Percentiles rank a stretch among this genome's conserved stretches.
Conservation (phyloP, 2,797 vertebrate species). For the Smutsia gigantea region DNA sequence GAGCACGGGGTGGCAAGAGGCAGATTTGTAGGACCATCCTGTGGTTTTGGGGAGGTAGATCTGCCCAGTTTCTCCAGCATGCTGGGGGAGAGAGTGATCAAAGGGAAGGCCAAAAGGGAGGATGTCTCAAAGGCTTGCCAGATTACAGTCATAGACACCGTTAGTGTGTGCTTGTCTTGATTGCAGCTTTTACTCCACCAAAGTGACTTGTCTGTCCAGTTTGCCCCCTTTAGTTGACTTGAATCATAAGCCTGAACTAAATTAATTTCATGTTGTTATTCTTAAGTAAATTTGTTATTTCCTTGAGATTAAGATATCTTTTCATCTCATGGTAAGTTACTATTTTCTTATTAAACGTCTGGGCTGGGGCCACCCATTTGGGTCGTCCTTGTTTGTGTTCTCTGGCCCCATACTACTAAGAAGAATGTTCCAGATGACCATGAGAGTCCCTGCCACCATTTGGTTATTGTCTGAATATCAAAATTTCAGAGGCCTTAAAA, state of each 20-base stretch:
- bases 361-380: neutral
- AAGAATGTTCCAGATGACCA: neutral
- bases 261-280: neutral
- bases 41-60: neutral
- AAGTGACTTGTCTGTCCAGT: neutral
- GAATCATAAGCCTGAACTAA: neutral
- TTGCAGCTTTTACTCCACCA: neutral
- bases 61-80: rapidly evolving
- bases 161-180: neutral
- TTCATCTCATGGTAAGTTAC: neutral
- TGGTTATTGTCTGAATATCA: no score
- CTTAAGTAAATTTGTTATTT: neutral
- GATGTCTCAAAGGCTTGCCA: neutral
- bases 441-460: neutral
- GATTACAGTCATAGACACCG: neutral
- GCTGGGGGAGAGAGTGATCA: neutral
- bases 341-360: neutral
- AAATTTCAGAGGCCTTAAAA: neutral
- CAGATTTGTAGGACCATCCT: rapidly evolving
- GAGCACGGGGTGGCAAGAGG: neutral
- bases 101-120: neutral
- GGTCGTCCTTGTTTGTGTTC: neutral
- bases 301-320: neutral
- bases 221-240: neutral
- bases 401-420: neutral